phyloP scores from a whole-genome alignment of 2,888 invertebrate species.

The Eudiplozoon nipponicum region DNA sequence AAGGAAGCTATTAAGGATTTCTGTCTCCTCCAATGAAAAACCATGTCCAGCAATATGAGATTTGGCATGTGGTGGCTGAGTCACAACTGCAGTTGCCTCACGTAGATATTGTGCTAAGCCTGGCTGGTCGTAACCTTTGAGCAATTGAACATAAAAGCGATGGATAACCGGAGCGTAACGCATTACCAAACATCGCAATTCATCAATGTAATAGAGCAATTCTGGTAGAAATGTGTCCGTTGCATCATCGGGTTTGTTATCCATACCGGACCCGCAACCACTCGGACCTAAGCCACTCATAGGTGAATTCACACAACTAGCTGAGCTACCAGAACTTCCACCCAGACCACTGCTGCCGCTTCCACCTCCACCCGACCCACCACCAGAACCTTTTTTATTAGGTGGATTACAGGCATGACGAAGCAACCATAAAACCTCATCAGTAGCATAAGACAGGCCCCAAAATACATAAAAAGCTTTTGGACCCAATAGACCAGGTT shows the following conservation, averaged over 20 bases:
- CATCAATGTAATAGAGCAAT: slow-evolving; percentile 82
- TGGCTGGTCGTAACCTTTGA: slow-evolving; percentile 61
- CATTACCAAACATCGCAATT: slow-evolving; percentile 37
- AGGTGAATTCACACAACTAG: neutral
- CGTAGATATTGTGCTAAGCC: slow-evolving; percentile 3
- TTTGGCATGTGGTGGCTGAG: too few species aligned
- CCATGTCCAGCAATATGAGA: too few species aligned
- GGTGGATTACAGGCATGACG: slow-evolving; percentile 84
- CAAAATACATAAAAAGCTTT: slow-evolving; percentile 80
- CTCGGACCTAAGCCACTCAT: neutral
- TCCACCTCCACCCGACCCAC: slow-evolving; percentile 24
- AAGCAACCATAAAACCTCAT: slow-evolving; percentile 75
- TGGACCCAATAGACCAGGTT: slow-evolving; percentile 78
- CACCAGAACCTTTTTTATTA: slow-evolving; percentile 26
- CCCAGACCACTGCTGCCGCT: too few species aligned
- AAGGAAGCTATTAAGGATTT: neutral
- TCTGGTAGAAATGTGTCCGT: slow-evolving; percentile 40
- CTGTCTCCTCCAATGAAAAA: neutral
- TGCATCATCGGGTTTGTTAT: slow-evolving; percentile 9
- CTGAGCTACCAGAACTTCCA: neutral
- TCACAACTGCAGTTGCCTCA: neutral
- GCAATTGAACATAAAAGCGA: slow-evolving; percentile 76
- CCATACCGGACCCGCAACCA: neutral
- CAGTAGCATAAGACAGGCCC: slow-evolving; percentile 66
- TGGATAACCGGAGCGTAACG: slow-evolving; percentile 55